Base-by-base conservation (phyloP, 1,140 invertebrate species). In the Drosophila rufa region DNA sequence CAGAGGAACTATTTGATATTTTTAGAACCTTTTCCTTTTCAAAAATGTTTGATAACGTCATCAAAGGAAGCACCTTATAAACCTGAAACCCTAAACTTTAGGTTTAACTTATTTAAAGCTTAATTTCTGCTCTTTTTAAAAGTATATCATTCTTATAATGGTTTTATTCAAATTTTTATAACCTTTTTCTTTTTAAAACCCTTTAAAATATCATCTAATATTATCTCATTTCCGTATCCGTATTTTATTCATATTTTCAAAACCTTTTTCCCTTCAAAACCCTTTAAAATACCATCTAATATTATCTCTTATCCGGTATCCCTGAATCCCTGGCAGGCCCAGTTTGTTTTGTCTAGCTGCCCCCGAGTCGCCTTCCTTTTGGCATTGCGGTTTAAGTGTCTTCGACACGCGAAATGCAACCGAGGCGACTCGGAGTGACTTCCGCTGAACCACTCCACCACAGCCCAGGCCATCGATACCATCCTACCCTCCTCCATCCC, bases 341-440 rank as follows among this genome's bases (percentile, higher is more conserved):
- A 36, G 69, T 62, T 78, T 70, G 76, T 61, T 81, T 80, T 87
- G 48, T 25, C 30, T 27, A 50, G 55, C 64, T 51, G 60, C 57
- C 59, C 59, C 74, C 42, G 57, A 71, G 56, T 69, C 59, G 77
- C 45, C 68, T 86, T 65, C 62, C 56, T 58, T 65, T 75, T 81
- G 67, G 80, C 59, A 64, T 79, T 91, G 89, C 71, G 91, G 80
- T 80, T 89, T 84, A 92, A 92, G 91, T 92, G 86, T 92, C 85
- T 92, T 92, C 59, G 82, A 77, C 91, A 92, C 91, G 91, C 90
- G 83, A 92, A 85, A 80, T 76, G 65, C 76, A 78, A 55, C 73
- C 80, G 62, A 79, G 51, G 66, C 66, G 62, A 68, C 47, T 25
- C 22, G 27, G 62, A 66, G 61, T 67, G 62, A 67, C 61, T 67